Base-by-base conservation (phyloP, 2,888 invertebrate species). In the Epistrophe eligans region DNA sequence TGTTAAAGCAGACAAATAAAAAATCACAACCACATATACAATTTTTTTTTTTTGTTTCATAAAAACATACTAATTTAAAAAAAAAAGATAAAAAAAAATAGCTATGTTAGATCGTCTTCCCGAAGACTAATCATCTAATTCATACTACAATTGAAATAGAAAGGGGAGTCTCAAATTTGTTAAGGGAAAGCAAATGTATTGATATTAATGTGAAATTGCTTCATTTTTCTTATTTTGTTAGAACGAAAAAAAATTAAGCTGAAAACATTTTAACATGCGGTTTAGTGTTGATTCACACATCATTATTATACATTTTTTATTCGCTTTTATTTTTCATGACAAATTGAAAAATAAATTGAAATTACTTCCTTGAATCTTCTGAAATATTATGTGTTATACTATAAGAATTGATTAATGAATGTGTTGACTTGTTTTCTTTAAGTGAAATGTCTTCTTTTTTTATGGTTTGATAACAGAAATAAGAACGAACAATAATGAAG, bases 331-430 rank as follows among this genome's bases (percentile, higher is more conserved):
- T 55, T 28, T 55, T 32, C 55, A 32, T 55, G 28, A n/a, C 28
- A 15, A 15, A 28, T 28, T 10, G 28, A n/a, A 32, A 55, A 55
- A 55, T 28, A 55, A 55, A 55, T 24, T 28, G 28, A 55, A 32
- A 15, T n/a, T 28, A n/a, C n/a, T 15, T 32, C 55, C 28, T 15
- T 28, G 1, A 8, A n/a, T 32, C 55, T 4, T 55, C n/a, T 55
- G 15, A 1, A n/a, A 15, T 32, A 24, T 8, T 13, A 55, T 15
- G n/a, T n/a, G n/a, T n/a, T n/a, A n/a, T n/a, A n/a, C n/a, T 28
- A 55, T 32, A 9, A 55, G 32, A 28, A n/a, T 55, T 55, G 15
- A 55, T 55, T 55, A 55, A 55, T 55, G 55, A 9, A n/a, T 55
- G 2, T 52, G 15, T 55, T 52, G 24, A 52, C 24, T 24, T 24